These are phyloP conservation scores for Sarcophilus harrisii DNA, from an alignment of 2,797 vertebrate species.

Conservation along the genomic window DNA sequence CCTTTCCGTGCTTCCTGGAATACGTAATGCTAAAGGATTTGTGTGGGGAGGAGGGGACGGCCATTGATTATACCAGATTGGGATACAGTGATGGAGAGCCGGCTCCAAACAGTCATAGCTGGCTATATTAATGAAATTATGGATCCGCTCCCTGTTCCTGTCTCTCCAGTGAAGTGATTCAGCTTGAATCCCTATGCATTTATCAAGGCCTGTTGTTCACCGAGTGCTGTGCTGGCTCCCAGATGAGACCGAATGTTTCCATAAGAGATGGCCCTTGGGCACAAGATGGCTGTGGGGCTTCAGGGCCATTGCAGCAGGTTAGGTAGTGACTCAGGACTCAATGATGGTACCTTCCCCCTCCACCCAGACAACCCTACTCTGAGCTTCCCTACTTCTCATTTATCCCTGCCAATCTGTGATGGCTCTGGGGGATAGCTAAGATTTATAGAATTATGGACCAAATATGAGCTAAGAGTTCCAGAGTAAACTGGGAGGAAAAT, in stretches of 20 bases:
- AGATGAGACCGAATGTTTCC: not conserved
- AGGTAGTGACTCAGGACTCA: not conserved
- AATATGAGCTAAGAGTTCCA: not conserved
- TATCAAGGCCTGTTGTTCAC: not conserved
- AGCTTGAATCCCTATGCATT: not conserved
- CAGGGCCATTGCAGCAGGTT: not conserved
- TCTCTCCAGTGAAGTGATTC: not conserved
- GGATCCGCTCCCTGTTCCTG: not conserved
- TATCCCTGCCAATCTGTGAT: not conserved
- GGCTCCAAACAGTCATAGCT: not conserved
- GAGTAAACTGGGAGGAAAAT: not conserved
- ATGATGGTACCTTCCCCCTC: not conserved
- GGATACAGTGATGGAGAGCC: not conserved
- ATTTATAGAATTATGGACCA: not conserved
- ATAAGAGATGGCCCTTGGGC: not conserved
- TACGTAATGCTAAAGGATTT: not conserved
- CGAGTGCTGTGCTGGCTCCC: not conserved
- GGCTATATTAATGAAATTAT: not conserved
- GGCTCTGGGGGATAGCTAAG: not conserved
- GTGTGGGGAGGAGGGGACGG: not conserved
- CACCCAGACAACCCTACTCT: not conserved
- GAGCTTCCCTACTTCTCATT: not conserved
- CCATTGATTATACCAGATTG: not conserved
- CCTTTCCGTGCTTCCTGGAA: not conserved
- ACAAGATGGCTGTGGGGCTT: not conserved